phyloP scores from a whole-genome alignment of 1,140 invertebrate species.

The Drosophila lowei region DNA sequence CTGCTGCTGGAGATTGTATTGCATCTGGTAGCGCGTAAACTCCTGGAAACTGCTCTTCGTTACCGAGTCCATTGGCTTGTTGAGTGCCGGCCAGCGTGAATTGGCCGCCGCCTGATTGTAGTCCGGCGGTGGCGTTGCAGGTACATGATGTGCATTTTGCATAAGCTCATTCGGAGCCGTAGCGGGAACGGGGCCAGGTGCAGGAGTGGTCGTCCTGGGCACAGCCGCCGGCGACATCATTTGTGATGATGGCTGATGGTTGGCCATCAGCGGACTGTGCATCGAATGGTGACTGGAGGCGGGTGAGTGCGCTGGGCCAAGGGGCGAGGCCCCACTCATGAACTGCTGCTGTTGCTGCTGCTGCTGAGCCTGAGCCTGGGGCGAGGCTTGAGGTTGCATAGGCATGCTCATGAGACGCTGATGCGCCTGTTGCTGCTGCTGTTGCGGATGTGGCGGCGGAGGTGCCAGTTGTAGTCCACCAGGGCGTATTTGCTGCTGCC shows the following conservation, averaged over 20 bases:
- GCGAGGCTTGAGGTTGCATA: constrained; percentile 50
- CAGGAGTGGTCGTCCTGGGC: not conserved
- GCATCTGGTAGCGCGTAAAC: constrained; percentile 86
- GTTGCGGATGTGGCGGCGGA: constrained; percentile 69
- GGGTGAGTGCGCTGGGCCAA: constrained; percentile 83
- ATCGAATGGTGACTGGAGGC: constrained; percentile 79
- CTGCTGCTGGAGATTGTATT: constrained; percentile 85
- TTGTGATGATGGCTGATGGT: constrained; percentile 78
- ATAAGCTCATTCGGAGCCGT: constrained; percentile 51
- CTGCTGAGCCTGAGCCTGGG: constrained; percentile 42
- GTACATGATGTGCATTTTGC: constrained; percentile 62
- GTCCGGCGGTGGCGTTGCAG: constrained; percentile 82
- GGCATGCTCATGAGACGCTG: constrained; percentile 72
- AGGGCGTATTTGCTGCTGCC: constrained; percentile 57
- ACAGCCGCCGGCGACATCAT: constrained; percentile 48
- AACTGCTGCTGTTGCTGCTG: constrained; percentile 58
- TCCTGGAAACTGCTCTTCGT: constrained; percentile 86
- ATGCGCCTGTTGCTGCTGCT: constrained; percentile 83
- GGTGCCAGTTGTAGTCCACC: constrained; percentile 55
- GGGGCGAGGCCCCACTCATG: constrained; percentile 75
- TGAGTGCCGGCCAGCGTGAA: constrained; percentile 83
- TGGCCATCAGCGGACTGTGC: constrained; percentile 76
- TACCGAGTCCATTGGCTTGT: constrained; percentile 85
- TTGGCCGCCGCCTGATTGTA: constrained; percentile 82
- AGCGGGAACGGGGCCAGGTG: constrained; percentile 9